A percentile compares a stretch with the other conserved stretches of the same genome.
Evolutionary conservation across 2,113 vertebrate genomes (phyloP).

Genomic region (Paralichthys olivaceus): DNA sequence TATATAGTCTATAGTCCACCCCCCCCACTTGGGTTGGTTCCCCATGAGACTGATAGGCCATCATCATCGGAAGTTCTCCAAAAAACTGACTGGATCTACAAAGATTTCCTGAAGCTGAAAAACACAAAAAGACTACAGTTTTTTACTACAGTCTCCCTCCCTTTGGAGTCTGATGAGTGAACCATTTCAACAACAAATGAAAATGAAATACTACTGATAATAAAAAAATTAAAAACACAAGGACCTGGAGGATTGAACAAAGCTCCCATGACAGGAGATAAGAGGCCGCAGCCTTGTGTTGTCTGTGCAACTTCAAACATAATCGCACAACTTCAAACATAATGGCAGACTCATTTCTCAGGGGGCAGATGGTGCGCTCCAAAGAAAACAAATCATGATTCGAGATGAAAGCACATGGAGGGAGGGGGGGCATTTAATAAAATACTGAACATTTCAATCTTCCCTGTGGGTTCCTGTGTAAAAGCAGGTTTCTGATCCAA

Average conservation of each 20-base stretch:
- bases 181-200: slow-evolving; percentile 51
- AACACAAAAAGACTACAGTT: too few relatives aligned
- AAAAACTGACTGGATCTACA: not conserved
- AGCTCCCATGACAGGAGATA: slow-evolving; percentile 56
- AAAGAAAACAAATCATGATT: slow-evolving; percentile 68
- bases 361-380: slow-evolving; percentile 61
- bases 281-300: slow-evolving; percentile 50
- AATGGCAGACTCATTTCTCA: slow-evolving; percentile 62
- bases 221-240: slow-evolving; percentile 12
- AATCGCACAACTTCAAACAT: slow-evolving; percentile 51
- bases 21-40: too few relatives aligned
- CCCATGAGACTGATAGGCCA: not conserved
- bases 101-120: slow-evolving; percentile 15
- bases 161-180: slow-evolving; percentile 45
- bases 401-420: slow-evolving; percentile 53
- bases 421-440: slow-evolving; percentile 21
- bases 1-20: too few relatives aligned
- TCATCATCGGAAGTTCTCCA: not conserved
- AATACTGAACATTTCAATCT: slow-evolving; percentile 24
- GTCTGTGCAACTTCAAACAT: slow-evolving; percentile 15
- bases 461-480: not conserved
- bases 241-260: slow-evolving; percentile 35
- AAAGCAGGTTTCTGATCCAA: slow-evolving; percentile 15
- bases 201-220: slow-evolving; percentile 16
- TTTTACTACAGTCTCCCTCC: slow-evolving; percentile 1